phyloP scores from a whole-genome alignment of 2,113 vertebrate genomes.

The Grallaria varia region DNA sequence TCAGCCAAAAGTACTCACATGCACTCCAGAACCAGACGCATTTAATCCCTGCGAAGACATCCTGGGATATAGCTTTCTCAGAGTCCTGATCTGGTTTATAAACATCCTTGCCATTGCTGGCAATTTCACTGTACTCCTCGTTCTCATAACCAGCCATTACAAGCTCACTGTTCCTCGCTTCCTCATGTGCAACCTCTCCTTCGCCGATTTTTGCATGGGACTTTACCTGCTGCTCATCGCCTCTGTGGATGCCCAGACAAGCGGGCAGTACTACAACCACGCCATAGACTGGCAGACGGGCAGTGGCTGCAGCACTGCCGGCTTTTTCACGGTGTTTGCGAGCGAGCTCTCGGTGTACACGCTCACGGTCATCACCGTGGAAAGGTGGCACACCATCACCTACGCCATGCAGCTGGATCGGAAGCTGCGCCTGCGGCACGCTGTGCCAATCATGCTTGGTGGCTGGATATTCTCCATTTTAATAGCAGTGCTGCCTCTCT shows the following conservation, averaged over 20 bases:
- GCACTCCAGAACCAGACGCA: conserved; percentile 84
- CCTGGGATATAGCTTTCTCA: conserved; percentile 85
- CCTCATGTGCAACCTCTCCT: conserved; percentile 92
- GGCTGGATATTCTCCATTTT: conserved; percentile 87
- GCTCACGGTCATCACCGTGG: conserved; percentile 85
- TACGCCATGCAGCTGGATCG: conserved; percentile 87
- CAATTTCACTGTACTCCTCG: conserved; percentile 83
- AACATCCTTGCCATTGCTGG: conserved; percentile 80
- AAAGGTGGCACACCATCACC: conserved; percentile 92
- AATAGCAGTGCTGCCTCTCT: conserved; percentile 83
- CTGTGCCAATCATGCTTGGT: conserved; percentile 79
- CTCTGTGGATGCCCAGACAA: conserved; percentile 81
- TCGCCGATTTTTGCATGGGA: conserved; percentile 92
- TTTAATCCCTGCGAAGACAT: conserved; percentile 94
- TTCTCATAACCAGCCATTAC: conserved; percentile 82
- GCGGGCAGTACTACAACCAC: conserved; percentile 88
- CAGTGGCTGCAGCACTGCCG: conserved; percentile 79
- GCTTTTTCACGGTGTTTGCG: conserved; percentile 91
- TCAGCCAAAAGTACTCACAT: conserved; percentile 75
- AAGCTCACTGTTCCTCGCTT: conserved; percentile 89
- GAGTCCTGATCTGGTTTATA: conserved; percentile 88
- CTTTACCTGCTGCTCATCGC: conserved; percentile 91
- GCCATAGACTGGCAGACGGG: conserved; percentile 93
- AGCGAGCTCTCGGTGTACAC: conserved; percentile 93
- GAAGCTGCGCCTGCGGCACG: conserved; percentile 81